phyloP scores from a whole-genome alignment of 2,888 invertebrate genomes.

The Epicampocera succincta region DNA sequence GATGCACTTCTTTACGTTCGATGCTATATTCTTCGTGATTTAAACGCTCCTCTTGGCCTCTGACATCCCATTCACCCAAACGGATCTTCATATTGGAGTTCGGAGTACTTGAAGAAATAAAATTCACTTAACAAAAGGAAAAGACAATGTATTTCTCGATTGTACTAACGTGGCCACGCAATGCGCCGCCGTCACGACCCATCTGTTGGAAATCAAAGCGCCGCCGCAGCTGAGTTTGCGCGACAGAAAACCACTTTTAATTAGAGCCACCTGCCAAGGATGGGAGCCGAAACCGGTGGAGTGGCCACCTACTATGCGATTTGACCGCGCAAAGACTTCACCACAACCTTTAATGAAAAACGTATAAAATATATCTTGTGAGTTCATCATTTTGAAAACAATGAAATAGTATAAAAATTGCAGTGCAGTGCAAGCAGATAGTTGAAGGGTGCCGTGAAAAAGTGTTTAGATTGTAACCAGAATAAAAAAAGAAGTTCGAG shows the following conservation, averaged over 20 bases:
- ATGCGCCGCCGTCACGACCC: constrained; percentile 96
- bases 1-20: constrained; percentile 95
- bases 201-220: constrained; percentile 92
- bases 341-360: constrained; percentile 89
- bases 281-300: constrained; percentile 94
- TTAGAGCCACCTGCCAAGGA: constrained; percentile 96
- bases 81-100: constrained; percentile 94
- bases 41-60: constrained; percentile 90
- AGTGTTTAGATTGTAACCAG: constrained; percentile 1
- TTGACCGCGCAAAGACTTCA: constrained; percentile 92
- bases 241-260: constrained; percentile 94
- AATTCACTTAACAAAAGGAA: constrained; percentile 17
- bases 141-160: neutral
- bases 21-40: constrained; percentile 94
- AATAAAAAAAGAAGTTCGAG: neutral
- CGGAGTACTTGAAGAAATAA: constrained; percentile 85
- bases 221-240: constrained; percentile 96
- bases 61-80: constrained; percentile 95
- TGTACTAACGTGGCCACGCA: constrained; percentile 90
- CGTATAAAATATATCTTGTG: too few species aligned
- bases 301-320: constrained; percentile 95
- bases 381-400: neutral
- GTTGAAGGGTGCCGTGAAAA: constrained; percentile 39
- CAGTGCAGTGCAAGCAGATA: constrained; percentile 52
- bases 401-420: constrained; percentile 5